Base-by-base conservation (phyloP, 2,888 invertebrate genomes). In the Limnephilus lunatus region DNA sequence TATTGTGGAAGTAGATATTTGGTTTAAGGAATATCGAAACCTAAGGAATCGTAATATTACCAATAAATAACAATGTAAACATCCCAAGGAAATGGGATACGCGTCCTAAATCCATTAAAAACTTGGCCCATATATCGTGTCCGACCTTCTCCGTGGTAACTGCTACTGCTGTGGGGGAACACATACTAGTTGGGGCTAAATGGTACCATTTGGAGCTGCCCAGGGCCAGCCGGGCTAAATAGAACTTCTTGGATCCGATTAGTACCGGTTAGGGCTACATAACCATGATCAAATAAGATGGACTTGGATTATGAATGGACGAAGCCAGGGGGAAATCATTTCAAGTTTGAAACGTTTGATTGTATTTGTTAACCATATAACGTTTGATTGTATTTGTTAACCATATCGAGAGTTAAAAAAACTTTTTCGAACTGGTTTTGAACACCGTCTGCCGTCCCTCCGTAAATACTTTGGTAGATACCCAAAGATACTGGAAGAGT, bases 21-120 rank as follows among this genome's bases (percentile, higher is more conserved):
- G 30, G 32, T 32, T 32, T 82, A 32, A 82, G 32, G 82, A 31
- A 82, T 82, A 31, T 82, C 68, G 14, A 15, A n/a, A 44, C 39
- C 31, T n/a, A 39, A 39, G 44, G 39, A 85, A 35, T 85, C n/a
- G 85, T n/a, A 39, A 85, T 85, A 39, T 31, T 12, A 44, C 44
- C 39, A 85, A 87, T 48, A 87, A 87, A 53, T 53, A 87, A 87
- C 87, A 68, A 68, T 87, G 30, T 31, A 87, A 87, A 87, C 68
- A 53, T 30, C 87, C 87, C 7, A 68, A 68, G 31, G 53, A 30
- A 25, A 30, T 53, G 87, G 87, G 68, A 53, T 87, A 32, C 68
- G 25, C 39, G 19, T 31, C 87, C 87, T 32, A 87, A 87, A 87
- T 87, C 53, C 53, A 87, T 87, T 87, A 32, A 68, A 87, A 87